Percentiles rank a stretch among this genome's conserved stretches.
These are phyloP conservation scores for Meghimatium bilineatum DNA, from an alignment of 2,888 invertebrate species.

Conservation along the genomic window DNA sequence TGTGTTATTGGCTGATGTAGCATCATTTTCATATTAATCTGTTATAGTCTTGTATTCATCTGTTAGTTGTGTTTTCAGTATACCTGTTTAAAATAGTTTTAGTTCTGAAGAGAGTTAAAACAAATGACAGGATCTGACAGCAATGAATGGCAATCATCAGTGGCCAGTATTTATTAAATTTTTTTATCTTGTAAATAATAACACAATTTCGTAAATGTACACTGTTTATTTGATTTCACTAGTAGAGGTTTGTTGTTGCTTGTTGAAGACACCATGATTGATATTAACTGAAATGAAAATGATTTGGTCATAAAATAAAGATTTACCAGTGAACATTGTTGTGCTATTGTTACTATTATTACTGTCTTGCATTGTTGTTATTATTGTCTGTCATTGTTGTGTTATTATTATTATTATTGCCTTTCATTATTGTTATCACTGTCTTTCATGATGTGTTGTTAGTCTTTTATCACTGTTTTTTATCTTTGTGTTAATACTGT, in stretches of 20 bases:
- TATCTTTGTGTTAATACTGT: not conserved
- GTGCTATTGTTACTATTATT: not conserved
- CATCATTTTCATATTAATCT: not conserved
- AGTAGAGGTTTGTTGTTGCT: not conserved
- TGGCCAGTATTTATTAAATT: not conserved
- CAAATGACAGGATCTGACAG: not conserved
- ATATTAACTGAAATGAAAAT: not conserved
- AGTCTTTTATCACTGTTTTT: not conserved
- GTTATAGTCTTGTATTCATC: not conserved
- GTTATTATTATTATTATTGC: not conserved
- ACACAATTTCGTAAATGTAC: not conserved
- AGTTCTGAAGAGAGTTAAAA: not conserved
- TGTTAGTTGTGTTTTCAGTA: not conserved
- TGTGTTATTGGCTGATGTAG: too few species aligned
- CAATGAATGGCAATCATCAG: not conserved
- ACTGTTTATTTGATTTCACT: not conserved
- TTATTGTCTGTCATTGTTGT: too few species aligned
- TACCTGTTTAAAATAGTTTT: too few species aligned
- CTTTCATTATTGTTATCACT: not conserved
- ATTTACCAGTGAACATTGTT: not conserved
- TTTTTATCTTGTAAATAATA: not conserved
- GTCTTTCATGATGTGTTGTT: too few species aligned
- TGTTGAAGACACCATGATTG: not conserved
- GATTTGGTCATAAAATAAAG: slow-evolving; percentile 12
- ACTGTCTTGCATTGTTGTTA: not conserved